Base-by-base conservation (phyloP, 2,797 vertebrate genomes). In the Aphelocoma californica region DNA sequence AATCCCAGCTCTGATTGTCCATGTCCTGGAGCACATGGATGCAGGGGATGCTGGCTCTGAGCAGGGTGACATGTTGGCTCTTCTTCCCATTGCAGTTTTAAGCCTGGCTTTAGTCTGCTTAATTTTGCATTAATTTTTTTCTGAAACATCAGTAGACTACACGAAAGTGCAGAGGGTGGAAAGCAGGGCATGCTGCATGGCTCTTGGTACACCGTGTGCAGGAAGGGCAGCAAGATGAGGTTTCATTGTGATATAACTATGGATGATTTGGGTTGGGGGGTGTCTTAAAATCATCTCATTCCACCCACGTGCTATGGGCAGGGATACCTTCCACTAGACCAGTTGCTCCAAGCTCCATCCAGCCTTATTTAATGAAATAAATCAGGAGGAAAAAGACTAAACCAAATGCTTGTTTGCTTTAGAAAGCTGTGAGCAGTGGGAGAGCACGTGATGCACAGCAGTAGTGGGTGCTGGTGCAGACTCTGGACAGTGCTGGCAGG, bases 11-110 rank as follows among this genome's bases (percentile, higher is more conserved):
- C 19, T 53, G 25, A 12, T 0, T 34, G 9, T 25, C 64, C 2
- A 0, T 29, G 20, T 2, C 2, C 0, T 3, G 53, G 31, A 38
- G 74, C 16, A 8, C 11, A 2, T 0, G 28, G 65, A 16, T 26
- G 36, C 28, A 24, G 51, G 25, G 24, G 28, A 7, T 23, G 45
- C 58, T 67, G 80, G 2, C 25, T 60, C 1, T 1, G 31, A 48
- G 36, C 69, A 78, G 65, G 36, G 36, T 18, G 23, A 3, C 1
- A 7, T 23, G 45, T 48, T 67, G 80, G 3, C 25, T 60, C 1
- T 1, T 29, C 48, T 50, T 40, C 31, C 53, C 9, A 3, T 1
- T 3, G 23, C 61, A 54, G 17, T 9, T 61, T 28, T 14, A 71
- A 20, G 25, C 21, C 67, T 51, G 90, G 28, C 34, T 78, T 79